These are phyloP conservation scores for Bombus superbus DNA, from an alignment of 1,140 invertebrate genomes.

Conservation along the genomic window DNA sequence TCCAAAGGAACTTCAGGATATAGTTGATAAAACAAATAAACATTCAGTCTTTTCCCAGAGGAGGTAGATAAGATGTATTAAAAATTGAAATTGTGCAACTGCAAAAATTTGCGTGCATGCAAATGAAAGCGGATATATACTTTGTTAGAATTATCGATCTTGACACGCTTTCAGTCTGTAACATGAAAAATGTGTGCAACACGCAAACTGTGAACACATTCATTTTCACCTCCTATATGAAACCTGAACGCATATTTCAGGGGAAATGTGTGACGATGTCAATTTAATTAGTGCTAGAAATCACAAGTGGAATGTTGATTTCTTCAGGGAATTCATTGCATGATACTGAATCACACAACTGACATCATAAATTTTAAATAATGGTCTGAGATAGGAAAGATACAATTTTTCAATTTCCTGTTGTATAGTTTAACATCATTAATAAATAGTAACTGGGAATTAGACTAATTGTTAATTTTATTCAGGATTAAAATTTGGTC, in stretches of 20 bases:
- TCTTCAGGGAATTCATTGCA: background rate
- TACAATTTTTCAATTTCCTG: background rate
- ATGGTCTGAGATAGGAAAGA: no score
- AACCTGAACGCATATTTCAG: background rate
- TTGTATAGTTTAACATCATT: background rate
- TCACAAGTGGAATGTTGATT: background rate
- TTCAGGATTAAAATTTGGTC: no score
- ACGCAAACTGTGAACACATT: background rate
- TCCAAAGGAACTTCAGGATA: background rate
- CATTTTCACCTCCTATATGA: background rate
- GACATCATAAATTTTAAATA: background rate
- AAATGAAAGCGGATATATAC: background rate
- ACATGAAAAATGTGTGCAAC: background rate
- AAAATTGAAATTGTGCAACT: background rate
- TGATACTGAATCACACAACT: background rate
- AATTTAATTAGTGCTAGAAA: slow-evolving; percentile 8
- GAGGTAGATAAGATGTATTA: background rate
- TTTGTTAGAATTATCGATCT: slow-evolving; percentile 17
- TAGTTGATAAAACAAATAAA: background rate
- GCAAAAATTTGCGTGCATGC: background rate
- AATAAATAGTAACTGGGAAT: background rate
- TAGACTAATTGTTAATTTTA: background rate
- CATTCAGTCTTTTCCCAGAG: background rate
- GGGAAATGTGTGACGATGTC: background rate
- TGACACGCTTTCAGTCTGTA: background rate